Evolutionary conservation across 2,797 vertebrate species (phyloP), one percentile per base, ranked within the genome.

Genomic region (Labroides dimidiatus): DNA sequence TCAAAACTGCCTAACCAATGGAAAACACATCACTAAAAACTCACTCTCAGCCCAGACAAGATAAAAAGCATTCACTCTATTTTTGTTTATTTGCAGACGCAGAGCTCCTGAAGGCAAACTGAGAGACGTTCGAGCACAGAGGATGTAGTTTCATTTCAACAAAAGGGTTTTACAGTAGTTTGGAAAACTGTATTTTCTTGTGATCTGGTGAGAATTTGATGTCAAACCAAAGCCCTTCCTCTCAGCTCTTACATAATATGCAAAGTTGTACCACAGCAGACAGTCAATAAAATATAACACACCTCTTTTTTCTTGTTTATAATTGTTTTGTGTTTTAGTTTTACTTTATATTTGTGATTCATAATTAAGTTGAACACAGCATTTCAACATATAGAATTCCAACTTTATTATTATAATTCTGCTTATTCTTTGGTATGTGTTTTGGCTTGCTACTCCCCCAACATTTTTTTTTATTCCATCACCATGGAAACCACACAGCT

Each of bases 61-160:
- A n/a, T n/a, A n/a, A n/a, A 12, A 58, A 42, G 10, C 13, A 7
- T 61, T 20, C 14, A 10, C 4, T 56, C 5, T 60, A 0, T 49
- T 43, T 45, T 64, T 80, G 1, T 1, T 57, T 10, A 57, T 71
- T 81, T 48, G 50, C 74, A 87, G 92, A 89, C 0, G 79, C 71
- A 15, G 90, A 88, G 4, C 81, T 93, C 24, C 86, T 90, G 54
- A 50, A 63, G 2, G 37, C 70, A 37, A 90, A 73, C 59, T 91
- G 72, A 93, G 20, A 12, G 41, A 64, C 15, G 44, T 6, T 15
- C 69, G 19, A 16, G 60, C 51, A n/a, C 19, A 50, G 20, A 19
- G 15, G 43, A 20, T 10, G n/a, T 11, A 10, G n/a, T 45, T 45
- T 45, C 2, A 11, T 20, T 19, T 10, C n/a, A 11, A 21, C 10